Percentiles rank a stretch among this genome's conserved stretches.
Evolutionary conservation across 2,888 invertebrate genomes (phyloP).

Genomic region (Muschampia plurimacula): DNA sequence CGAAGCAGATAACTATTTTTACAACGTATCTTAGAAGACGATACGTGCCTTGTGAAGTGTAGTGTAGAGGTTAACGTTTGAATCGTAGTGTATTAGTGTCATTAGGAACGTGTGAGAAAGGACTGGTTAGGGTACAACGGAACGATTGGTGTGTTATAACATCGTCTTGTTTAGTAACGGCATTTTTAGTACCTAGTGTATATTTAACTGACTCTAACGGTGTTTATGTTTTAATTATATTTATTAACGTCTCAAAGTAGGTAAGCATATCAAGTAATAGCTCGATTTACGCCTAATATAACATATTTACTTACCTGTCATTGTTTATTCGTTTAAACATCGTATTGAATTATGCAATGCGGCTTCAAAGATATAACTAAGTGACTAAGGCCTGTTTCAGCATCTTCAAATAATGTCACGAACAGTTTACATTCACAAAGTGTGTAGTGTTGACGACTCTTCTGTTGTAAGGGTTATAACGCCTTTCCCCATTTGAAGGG

Average conservation of each 20-base stretch:
- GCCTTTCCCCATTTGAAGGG: too few relatives aligned
- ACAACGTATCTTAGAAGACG: conserved; percentile 75
- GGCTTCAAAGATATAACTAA: neutral
- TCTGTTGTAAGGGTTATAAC: too few relatives aligned
- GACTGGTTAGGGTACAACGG: conserved; percentile 37
- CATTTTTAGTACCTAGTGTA: conserved; percentile 69
- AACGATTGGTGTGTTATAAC: conserved; percentile 56
- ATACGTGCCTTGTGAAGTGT: conserved; percentile 78
- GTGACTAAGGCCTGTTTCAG: too few relatives aligned
- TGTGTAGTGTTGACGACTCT: too few relatives aligned
- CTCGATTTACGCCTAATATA: conserved; percentile 3
- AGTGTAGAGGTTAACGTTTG: conserved; percentile 51
- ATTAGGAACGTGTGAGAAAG: conserved; percentile 44
- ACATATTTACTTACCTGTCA: neutral
- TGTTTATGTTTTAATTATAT: conserved; percentile 53
- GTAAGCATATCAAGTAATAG: conserved; percentile 64
- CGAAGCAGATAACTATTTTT: conserved; percentile 75
- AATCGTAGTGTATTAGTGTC: conserved; percentile 52
- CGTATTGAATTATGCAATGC: neutral
- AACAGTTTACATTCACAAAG: too few relatives aligned
- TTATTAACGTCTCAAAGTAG: conserved; percentile 67
- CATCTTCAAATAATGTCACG: too few relatives aligned
- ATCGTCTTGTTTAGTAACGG: conserved; percentile 71
- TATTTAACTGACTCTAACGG: conserved; percentile 52
- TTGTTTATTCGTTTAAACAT: neutral